phyloP scores from a whole-genome alignment of 2,113 vertebrate genomes.

The Zingel zingel region DNA sequence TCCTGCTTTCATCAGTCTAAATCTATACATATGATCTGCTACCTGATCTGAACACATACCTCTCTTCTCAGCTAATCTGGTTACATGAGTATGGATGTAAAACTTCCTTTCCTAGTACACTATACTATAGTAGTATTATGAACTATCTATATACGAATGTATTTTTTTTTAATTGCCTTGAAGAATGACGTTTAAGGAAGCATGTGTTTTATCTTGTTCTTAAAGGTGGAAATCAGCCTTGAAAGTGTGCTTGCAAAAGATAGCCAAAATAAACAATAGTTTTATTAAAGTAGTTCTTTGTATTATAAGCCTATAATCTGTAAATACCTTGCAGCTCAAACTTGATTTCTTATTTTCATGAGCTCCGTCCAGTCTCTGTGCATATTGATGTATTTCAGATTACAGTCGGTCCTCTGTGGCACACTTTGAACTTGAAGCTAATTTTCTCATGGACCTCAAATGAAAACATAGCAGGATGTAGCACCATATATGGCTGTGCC shows the following conservation, averaged over 20 bases:
- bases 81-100: background rate
- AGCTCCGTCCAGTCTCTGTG: constrained; percentile 16
- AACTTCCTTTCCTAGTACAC: background rate
- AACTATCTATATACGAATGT: background rate
- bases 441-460: background rate
- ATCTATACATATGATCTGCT: background rate
- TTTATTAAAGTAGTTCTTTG: background rate
- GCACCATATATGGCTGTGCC: background rate
- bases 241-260: background rate
- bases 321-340: constrained; percentile 21
- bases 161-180: background rate
- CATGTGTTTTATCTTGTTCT: background rate
- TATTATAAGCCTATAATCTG: constrained; percentile 16
- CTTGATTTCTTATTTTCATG: constrained; percentile 21
- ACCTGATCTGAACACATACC: background rate
- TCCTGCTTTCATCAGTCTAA: constrained; percentile 8
- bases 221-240: background rate
- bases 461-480: background rate
- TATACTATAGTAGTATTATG: background rate
- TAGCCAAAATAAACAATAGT: constrained; percentile 12
- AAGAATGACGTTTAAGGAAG: background rate
- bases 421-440: background rate
- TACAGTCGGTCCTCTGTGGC: background rate
- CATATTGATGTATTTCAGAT: constrained; percentile 20
- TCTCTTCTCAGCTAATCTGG: background rate